Conservation (phyloP, 1,140 invertebrate genomes). For the Colletes gigas region DNA sequence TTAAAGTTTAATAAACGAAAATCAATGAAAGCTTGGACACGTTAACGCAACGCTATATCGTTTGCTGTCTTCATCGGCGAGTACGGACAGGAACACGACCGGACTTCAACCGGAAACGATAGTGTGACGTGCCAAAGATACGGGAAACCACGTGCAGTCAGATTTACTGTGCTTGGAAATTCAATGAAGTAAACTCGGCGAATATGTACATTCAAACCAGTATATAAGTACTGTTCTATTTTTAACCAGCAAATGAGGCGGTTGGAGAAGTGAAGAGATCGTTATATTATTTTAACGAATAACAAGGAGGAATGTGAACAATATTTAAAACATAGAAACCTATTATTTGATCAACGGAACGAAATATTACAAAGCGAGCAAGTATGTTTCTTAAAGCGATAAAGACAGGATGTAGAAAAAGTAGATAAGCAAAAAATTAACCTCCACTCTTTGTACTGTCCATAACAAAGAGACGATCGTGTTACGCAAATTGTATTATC, state of each 20-base stretch:
- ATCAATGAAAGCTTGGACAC: neutral
- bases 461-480: no score
- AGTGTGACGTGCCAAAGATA: constrained; percentile 66
- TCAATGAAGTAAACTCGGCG: constrained; percentile 56
- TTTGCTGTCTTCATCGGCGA: constrained; percentile 16
- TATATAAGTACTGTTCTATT: constrained; percentile 36
- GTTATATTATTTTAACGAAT: neutral
- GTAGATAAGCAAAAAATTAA: neutral
- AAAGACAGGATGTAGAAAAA: neutral
- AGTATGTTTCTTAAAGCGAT: neutral
- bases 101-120: constrained; percentile 61
- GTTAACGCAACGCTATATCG: neutral
- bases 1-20: no score
- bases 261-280: neutral
- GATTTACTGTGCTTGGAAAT: constrained; percentile 65
- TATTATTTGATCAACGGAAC: no score
- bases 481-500: neutral
- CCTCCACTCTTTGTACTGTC: neutral
- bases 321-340: no score
- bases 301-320: neutral
- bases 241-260: constrained; percentile 1
- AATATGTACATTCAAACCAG: constrained; percentile 4
- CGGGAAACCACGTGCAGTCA: constrained; percentile 59
- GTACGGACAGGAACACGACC: constrained; percentile 20
- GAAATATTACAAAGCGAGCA: neutral